These are phyloP conservation scores for Cichlasoma orientale DNA, from an alignment of 2,797 vertebrate genomes.

Conservation along the genomic window DNA sequence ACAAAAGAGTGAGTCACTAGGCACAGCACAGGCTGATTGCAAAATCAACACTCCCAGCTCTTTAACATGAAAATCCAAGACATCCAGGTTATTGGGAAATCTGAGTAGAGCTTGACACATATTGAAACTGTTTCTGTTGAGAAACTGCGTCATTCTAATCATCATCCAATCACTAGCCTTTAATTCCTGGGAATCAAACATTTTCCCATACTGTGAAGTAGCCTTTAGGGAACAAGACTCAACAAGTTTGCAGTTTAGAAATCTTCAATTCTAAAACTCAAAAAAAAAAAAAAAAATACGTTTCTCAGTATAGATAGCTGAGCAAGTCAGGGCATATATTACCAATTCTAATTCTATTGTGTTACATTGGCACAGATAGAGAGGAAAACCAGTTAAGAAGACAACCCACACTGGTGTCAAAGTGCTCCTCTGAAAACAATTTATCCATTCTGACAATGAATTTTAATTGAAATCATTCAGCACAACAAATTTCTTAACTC, in stretches of 20 bases:
- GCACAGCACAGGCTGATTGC: background rate
- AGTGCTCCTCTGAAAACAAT: background rate
- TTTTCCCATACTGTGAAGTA: background rate
- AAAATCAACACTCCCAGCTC: background rate
- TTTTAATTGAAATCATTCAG: conserved; percentile 11
- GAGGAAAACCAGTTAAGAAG: background rate
- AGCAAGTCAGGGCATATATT: background rate
- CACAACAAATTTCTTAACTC: background rate
- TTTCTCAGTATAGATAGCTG: background rate
- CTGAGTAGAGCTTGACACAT: background rate
- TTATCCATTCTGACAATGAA: background rate
- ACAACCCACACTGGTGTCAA: background rate
- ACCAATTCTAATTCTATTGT: background rate
- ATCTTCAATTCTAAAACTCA: background rate
- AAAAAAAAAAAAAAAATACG: too few species aligned
- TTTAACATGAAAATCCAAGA: background rate
- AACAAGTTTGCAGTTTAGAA: background rate
- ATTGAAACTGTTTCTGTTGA: background rate
- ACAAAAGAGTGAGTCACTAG: background rate
- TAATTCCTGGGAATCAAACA: background rate
- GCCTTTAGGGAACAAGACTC: background rate
- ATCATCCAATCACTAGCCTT: background rate
- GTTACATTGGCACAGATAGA: background rate
- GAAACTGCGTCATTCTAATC: background rate
- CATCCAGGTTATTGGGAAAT: background rate